These are phyloP conservation scores for Pagetopsis macropterus DNA, from an alignment of 2,797 vertebrate species.

Conservation along the genomic window DNA sequence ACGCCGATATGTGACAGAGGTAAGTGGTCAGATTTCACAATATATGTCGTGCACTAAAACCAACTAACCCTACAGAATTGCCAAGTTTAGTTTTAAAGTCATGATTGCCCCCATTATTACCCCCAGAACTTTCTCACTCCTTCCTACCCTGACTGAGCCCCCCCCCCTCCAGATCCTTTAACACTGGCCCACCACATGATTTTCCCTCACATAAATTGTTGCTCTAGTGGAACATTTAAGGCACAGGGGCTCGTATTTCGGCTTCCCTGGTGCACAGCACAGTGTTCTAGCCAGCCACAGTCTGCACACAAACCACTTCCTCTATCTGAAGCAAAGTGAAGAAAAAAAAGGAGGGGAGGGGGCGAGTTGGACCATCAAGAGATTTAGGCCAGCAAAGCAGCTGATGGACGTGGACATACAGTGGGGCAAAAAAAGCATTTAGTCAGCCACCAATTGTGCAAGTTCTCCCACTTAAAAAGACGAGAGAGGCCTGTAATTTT, in stretches of 20 bases:
- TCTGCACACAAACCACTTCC: constrained; percentile 84
- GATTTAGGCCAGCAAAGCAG: constrained; percentile 27
- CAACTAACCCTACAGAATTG: constrained; percentile 24
- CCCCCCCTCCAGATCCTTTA: constrained; percentile 33
- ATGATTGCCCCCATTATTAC: constrained; percentile 3
- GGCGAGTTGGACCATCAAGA: constrained; percentile 13
- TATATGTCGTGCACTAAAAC: constrained; percentile 16
- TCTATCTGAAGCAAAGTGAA: constrained; percentile 62
- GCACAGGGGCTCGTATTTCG: constrained; percentile 77
- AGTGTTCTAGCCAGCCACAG: constrained; percentile 77
- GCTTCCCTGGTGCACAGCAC: constrained; percentile 69
- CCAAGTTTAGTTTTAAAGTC: constrained; percentile 31
- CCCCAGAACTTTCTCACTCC: constrained; percentile 7
- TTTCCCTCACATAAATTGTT: constrained; percentile 78
- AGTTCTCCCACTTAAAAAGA: too few species aligned
- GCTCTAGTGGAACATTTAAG: constrained; percentile 87
- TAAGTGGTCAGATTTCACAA: constrained; percentile 34
- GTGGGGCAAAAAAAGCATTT: too few species aligned
- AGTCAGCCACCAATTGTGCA: too few species aligned
- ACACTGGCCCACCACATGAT: constrained; percentile 66
- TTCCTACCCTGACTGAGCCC: constrained; percentile 20
- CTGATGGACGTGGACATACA: constrained; percentile 26
- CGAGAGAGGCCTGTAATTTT: too few species aligned
- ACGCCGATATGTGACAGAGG: constrained; percentile 21
- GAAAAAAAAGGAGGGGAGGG: constrained; percentile 21